Evolutionary conservation across 2,797 vertebrate species (phyloP).

Genomic region (Scyliorhinus canicula): DNA sequence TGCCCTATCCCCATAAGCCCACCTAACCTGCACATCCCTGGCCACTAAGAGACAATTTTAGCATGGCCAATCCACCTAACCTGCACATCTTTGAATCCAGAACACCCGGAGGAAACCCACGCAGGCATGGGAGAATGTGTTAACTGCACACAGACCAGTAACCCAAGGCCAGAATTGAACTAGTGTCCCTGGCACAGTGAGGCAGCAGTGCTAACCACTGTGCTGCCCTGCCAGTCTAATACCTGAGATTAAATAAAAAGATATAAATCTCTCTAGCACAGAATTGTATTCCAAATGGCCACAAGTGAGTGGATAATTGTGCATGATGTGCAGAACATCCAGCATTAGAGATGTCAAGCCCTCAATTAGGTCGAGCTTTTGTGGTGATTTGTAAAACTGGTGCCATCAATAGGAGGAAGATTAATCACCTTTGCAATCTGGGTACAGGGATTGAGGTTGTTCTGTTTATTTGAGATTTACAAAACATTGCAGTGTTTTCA

Average conservation of each 20-base stretch:
- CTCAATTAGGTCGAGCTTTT: background rate
- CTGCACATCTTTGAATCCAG: no score
- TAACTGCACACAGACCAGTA: no score
- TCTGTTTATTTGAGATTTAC: background rate
- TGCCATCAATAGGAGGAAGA: background rate
- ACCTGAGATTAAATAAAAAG: background rate
- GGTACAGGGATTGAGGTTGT: background rate
- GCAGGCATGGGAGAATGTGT: no score
- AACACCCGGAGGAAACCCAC: no score
- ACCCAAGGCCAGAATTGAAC: no score
- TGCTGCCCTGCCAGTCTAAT: no score
- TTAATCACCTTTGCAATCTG: background rate
- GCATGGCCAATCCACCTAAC: no score
- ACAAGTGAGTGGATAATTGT: background rate
- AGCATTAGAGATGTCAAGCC: background rate
- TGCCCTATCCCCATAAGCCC: no score
- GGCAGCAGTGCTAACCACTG: no score
- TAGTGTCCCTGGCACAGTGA: no score
- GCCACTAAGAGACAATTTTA: no score
- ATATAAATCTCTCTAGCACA: background rate
- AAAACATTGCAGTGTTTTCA: background rate
- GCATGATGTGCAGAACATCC: background rate
- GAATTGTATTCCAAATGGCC: background rate
- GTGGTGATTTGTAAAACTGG: background rate
- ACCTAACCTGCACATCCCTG: no score